phyloP scores from a whole-genome alignment of 2,888 invertebrate species.

The Cephus sareptanus region DNA sequence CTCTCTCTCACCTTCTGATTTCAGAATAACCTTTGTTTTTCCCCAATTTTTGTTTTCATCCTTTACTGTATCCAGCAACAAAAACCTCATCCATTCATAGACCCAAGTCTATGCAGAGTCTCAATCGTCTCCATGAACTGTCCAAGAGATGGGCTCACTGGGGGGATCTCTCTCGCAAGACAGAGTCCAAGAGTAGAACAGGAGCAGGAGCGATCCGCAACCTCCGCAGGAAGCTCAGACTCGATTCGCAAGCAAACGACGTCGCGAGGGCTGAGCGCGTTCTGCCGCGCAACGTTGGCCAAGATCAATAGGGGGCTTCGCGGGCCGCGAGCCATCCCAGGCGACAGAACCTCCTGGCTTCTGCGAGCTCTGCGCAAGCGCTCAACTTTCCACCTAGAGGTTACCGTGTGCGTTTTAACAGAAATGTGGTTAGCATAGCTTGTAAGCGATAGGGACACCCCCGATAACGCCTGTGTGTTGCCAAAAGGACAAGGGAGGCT shows the following conservation, averaged over 20 bases:
- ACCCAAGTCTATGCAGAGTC: no score
- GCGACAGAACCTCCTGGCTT: conserved; percentile 51
- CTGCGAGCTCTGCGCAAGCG: conserved; percentile 53
- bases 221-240: no score
- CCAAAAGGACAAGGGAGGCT: not conserved
- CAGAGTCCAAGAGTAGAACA: no score
- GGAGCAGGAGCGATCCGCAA: no score
- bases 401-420: conserved; percentile 20
- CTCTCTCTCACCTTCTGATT: no score
- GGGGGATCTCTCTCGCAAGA: no score
- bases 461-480: not conserved
- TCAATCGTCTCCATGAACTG: no score
- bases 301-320: conserved; percentile 55
- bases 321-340: conserved; percentile 56
- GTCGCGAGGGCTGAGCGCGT: conserved; percentile 2
- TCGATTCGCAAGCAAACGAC: not conserved
- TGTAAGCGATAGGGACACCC: not conserved
- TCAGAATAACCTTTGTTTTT: no score
- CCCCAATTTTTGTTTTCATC: no score
- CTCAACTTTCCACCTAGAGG: conserved; percentile 15
- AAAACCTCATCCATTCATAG: no score
- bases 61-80: no score
- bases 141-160: no score
- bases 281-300: conserved; percentile 50
- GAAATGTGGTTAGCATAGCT: conserved; percentile 19